phyloP scores from a whole-genome alignment of 2,113 vertebrate species.

The Lontra canadensis region DNA sequence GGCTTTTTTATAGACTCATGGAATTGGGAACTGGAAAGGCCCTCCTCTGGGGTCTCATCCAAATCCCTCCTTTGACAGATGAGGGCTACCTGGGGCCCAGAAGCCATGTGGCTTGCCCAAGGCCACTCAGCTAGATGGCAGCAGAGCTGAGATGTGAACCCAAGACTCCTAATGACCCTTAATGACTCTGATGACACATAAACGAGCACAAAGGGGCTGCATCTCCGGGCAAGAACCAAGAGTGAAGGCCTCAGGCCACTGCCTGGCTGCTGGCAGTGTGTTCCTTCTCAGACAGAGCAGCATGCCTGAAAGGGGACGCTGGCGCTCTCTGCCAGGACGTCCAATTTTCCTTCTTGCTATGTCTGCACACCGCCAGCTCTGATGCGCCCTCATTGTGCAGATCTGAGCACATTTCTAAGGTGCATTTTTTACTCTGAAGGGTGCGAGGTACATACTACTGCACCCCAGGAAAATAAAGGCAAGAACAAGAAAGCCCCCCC shows the following conservation, averaged over 20 bases:
- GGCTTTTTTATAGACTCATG: fast-evolving
- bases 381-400: background rate
- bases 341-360: background rate
- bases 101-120: background rate
- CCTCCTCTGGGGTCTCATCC: background rate
- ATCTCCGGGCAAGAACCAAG: background rate
- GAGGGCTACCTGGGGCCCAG: background rate
- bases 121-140: conserved; percentile 48
- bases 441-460: fast-evolving
- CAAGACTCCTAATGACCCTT: conserved; percentile 55
- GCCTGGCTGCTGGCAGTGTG: background rate
- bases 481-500: background rate
- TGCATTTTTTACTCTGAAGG: background rate
- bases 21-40: background rate
- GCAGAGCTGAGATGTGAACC: conserved; percentile 35
- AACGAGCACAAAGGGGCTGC: background rate
- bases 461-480: background rate
- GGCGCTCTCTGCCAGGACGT: background rate
- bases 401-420: background rate
- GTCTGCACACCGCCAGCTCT: background rate
- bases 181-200: conserved; percentile 51
- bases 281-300: background rate
- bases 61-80: background rate
- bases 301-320: background rate
- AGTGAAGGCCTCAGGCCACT: background rate